phyloP scores from a whole-genome alignment of 2,888 invertebrate genomes.

The Tachystola acroxantha region DNA sequence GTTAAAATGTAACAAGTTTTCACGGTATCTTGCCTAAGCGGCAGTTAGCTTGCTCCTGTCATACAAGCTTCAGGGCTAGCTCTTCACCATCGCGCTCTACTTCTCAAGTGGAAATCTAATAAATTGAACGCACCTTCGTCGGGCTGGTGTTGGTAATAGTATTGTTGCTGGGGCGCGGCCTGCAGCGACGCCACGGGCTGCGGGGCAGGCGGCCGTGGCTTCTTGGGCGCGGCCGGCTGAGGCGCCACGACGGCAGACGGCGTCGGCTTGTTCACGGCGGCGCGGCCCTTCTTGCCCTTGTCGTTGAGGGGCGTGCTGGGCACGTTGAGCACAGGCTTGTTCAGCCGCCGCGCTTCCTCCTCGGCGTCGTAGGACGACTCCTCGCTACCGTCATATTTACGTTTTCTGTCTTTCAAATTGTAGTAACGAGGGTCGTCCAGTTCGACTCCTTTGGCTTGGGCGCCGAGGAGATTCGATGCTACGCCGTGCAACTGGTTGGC shows the following conservation, averaged over 20 bases:
- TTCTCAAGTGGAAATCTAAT: slow-evolving; percentile 77
- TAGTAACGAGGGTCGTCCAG: slow-evolving; percentile 86
- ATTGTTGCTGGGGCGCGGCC: slow-evolving; percentile 70
- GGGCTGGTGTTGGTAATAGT: slow-evolving; percentile 77
- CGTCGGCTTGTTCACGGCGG: slow-evolving; percentile 47
- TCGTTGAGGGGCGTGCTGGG: slow-evolving; percentile 68
- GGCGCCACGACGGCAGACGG: slow-evolving; percentile 64
- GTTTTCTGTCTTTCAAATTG: slow-evolving; percentile 83
- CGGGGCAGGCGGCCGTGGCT: slow-evolving; percentile 65
- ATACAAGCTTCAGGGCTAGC: slow-evolving; percentile 79
- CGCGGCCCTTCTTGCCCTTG: slow-evolving; percentile 64
- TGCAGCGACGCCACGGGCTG: slow-evolving; percentile 64
- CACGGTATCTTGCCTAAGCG: slow-evolving; percentile 58
- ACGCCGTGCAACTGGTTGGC: slow-evolving; percentile 64
- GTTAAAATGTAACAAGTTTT: slow-evolving; percentile 79
- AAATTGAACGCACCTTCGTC: slow-evolving; percentile 80
- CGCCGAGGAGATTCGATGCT: slow-evolving; percentile 46
- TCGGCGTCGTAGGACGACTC: slow-evolving; percentile 81
- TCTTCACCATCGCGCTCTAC: slow-evolving; percentile 79
- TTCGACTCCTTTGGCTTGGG: slow-evolving; percentile 65
- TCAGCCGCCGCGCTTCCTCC: slow-evolving; percentile 67
- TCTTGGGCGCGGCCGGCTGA: slow-evolving; percentile 67
- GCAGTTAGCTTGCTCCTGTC: slow-evolving; percentile 77
- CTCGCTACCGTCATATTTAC: slow-evolving; percentile 82
- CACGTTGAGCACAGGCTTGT: slow-evolving; percentile 73